These are phyloP conservation scores for Halictus ligatus DNA, from an alignment of 2,888 invertebrate genomes.

Conservation along the genomic window DNA sequence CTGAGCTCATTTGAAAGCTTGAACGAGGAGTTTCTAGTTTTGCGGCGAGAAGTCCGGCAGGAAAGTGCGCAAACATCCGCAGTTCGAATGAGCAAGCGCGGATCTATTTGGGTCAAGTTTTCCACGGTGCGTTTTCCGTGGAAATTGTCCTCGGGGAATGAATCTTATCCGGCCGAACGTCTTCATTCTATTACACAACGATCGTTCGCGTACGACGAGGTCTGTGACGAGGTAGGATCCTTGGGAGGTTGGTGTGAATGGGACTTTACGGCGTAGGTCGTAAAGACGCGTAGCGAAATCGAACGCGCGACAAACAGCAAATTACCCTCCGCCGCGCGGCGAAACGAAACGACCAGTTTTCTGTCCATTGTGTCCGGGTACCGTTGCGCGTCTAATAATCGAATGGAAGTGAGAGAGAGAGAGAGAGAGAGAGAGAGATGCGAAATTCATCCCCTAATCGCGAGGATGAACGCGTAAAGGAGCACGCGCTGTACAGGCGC, in stretches of 20 bases:
- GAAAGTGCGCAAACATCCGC: neutral
- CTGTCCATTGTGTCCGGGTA: slow-evolving; percentile 56
- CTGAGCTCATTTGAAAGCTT: neutral
- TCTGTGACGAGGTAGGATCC: neutral
- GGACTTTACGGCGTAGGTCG: slow-evolving; percentile 61
- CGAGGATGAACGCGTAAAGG: neutral
- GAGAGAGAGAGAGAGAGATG: too few species aligned
- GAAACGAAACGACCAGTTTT: slow-evolving; percentile 65
- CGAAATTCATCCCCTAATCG: neutral
- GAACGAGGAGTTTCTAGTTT: neutral
- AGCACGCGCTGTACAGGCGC: neutral
- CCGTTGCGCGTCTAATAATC: slow-evolving; percentile 44
- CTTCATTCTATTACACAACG: slow-evolving; percentile 8
- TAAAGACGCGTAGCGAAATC: slow-evolving; percentile 69
- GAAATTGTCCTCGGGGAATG: neutral
- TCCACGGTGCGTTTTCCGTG: neutral
- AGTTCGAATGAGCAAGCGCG: neutral
- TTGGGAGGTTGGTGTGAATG: slow-evolving; percentile 36
- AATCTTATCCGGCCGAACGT: neutral
- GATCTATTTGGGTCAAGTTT: slow-evolving; percentile 10
- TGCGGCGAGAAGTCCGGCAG: neutral
- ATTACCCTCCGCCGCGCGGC: slow-evolving; percentile 62
- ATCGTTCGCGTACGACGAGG: neutral
- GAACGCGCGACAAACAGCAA: slow-evolving; percentile 72
- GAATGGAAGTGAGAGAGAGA: slow-evolving; percentile 30